Percentiles rank a stretch among this genome's conserved stretches.
phyloP scores from a whole-genome alignment of 1,140 invertebrate species.

The Schlechtendalia chinensis region DNA sequence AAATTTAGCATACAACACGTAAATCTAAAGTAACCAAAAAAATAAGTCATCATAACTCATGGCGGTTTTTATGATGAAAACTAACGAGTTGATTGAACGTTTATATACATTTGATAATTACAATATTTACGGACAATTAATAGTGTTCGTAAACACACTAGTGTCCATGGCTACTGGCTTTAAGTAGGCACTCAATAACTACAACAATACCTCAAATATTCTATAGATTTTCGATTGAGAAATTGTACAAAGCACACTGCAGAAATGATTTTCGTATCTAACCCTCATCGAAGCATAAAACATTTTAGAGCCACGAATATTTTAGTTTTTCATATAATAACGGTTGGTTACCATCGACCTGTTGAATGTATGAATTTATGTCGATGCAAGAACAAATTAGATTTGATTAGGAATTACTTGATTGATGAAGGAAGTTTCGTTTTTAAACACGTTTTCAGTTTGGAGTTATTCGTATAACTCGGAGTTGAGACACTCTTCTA shows the following conservation, averaged over 20 bases:
- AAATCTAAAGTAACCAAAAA: too few species aligned
- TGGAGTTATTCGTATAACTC: not conserved
- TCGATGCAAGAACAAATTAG: not conserved
- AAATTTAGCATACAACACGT: too few species aligned
- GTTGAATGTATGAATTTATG: not conserved
- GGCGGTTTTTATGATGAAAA: too few species aligned
- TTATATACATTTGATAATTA: too few species aligned
- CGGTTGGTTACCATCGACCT: not conserved
- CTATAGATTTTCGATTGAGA: not conserved
- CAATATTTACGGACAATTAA: too few species aligned
- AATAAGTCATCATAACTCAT: too few species aligned
- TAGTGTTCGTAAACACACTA: too few species aligned
- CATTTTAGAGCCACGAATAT: not conserved
- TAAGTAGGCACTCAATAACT: too few species aligned
- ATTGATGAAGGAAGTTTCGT: conserved; percentile 1
- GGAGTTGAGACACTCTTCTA: not conserved
- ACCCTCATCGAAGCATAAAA: not conserved
- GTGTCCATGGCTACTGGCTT: too few species aligned
- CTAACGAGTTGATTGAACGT: too few species aligned
- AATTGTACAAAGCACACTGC: conserved; percentile 30
- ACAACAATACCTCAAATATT: conserved; percentile 33
- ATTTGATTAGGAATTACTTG: not conserved
- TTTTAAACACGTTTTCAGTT: not conserved
- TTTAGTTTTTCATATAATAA: not conserved
- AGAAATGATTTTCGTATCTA: not conserved